Evolutionary conservation across 2,113 vertebrate genomes (phyloP).

Genomic region (Pterocles burchelli): DNA sequence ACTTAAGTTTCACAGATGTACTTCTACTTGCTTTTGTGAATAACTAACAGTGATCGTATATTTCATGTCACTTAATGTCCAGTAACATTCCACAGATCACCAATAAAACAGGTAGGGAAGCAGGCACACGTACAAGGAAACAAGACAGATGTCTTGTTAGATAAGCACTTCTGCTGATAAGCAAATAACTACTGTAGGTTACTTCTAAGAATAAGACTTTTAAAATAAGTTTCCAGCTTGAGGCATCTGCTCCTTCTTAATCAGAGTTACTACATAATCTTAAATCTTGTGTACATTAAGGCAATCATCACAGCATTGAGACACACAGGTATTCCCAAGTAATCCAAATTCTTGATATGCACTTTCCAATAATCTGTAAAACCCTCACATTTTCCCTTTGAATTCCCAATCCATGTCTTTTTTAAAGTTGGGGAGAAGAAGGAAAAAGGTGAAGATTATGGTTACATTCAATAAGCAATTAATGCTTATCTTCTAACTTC

Average conservation of each 20-base stretch:
- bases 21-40: background rate
- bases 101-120: background rate
- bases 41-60: background rate
- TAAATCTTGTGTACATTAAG: background rate
- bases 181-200: background rate
- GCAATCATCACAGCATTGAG: background rate
- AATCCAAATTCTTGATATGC: background rate
- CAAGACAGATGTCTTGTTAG: background rate
- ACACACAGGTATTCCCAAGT: background rate
- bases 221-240: background rate
- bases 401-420: background rate
- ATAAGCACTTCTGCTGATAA: background rate
- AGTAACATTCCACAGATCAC: background rate
- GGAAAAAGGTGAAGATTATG: background rate
- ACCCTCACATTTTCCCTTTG: background rate
- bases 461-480: background rate
- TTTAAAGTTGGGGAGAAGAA: background rate
- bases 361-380: background rate
- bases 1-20: background rate
- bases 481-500: background rate
- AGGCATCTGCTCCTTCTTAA: background rate
- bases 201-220: background rate
- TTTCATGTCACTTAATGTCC: background rate
- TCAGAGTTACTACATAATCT: background rate
- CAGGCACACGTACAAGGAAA: background rate